Evolutionary conservation across 1,140 invertebrate species (phyloP).

Genomic region (Lepeophtheirus salmonis): DNA sequence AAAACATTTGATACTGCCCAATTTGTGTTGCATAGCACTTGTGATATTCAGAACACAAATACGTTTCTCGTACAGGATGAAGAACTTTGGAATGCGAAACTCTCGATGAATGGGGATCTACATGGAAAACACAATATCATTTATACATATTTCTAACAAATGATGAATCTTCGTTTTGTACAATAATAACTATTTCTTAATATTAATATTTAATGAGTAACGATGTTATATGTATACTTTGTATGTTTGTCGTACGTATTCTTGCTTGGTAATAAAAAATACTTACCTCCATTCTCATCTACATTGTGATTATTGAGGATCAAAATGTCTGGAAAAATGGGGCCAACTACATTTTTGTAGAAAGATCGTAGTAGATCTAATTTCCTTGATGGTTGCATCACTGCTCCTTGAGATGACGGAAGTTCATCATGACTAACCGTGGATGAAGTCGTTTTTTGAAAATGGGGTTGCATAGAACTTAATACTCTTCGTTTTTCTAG

Average conservation of each 20-base stretch:
- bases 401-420: neutral
- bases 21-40: constrained; percentile 43
- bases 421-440: constrained; percentile 32
- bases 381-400: constrained; percentile 30
- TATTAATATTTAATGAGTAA: too few relatives aligned
- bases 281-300: constrained; percentile 13
- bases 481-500: constrained; percentile 39
- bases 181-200: neutral
- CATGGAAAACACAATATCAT: constrained; percentile 18
- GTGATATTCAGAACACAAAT: constrained; percentile 61
- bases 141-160: neutral
- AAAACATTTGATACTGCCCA: constrained; percentile 26
- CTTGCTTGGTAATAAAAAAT: neutral
- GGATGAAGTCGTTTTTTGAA: too few relatives aligned
- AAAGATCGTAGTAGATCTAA: constrained; percentile 49
- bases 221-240: too few relatives aligned
- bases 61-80: constrained; percentile 40
- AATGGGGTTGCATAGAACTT: constrained; percentile 34
- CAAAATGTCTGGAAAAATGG: constrained; percentile 18
- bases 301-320: neutral
- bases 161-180: neutral
- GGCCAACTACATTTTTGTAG: constrained; percentile 32
- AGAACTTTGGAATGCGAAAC: constrained; percentile 25
- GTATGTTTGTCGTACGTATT: too few relatives aligned
- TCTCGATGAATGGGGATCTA: neutral